Evolutionary conservation across 2,797 vertebrate genomes (phyloP).

Genomic region (Pseudomugil tenellus): DNA sequence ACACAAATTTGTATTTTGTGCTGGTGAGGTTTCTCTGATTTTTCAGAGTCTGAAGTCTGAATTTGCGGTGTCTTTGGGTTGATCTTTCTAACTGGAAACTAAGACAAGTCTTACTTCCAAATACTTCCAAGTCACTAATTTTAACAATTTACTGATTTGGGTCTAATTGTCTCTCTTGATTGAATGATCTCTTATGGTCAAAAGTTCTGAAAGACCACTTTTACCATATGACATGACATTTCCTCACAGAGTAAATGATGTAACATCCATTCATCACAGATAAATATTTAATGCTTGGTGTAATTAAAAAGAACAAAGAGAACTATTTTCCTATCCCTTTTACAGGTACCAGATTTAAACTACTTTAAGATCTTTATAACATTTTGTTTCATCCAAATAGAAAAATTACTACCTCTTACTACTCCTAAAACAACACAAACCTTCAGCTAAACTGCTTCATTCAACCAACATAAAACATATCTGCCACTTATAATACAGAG

Average conservation of each 20-base stretch:
- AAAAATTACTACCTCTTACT: too few relatives aligned
- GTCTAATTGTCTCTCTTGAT: not conserved
- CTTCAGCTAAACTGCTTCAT: not conserved
- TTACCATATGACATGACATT: not conserved
- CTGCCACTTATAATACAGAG: not conserved
- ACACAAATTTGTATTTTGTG: too few relatives aligned
- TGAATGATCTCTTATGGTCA: not conserved
- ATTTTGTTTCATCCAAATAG: too few relatives aligned
- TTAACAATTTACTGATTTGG: not conserved
- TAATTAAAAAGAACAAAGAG: too few relatives aligned
- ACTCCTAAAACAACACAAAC: too few relatives aligned
- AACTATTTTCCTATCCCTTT: too few relatives aligned
- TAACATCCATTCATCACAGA: not conserved
- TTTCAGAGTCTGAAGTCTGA: too few relatives aligned
- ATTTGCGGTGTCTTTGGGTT: too few relatives aligned
- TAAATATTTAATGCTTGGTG: too few relatives aligned
- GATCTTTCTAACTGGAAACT: not conserved
- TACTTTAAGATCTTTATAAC: too few relatives aligned
- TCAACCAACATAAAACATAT: not conserved
- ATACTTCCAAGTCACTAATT: not conserved
- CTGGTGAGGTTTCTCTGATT: too few relatives aligned
- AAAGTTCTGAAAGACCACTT: not conserved
- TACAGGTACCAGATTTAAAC: too few relatives aligned
- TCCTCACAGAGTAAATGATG: not conserved
- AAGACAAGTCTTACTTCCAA: not conserved